Evolutionary conservation across 2,113 vertebrate species (phyloP), one percentile per base, ranked within the genome.

Genomic region (Rallus limicola): DNA sequence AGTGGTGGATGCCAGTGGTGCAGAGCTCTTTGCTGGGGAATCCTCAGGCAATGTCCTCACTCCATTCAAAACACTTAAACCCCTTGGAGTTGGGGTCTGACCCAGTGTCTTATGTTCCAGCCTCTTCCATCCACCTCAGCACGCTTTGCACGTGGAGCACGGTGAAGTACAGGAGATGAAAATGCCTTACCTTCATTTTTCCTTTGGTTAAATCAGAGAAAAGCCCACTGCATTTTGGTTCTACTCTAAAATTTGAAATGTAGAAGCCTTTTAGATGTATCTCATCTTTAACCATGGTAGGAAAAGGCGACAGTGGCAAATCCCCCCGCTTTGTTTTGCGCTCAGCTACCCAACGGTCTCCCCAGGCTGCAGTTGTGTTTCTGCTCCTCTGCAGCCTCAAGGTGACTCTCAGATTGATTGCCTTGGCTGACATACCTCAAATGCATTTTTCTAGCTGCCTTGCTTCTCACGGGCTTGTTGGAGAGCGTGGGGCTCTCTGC

Each of bases 81-180:
- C 44, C 58, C 29, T 12, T 2, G 0, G 6, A 23, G 4, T 0
- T 31, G 83, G 55, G 68, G 6, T 72, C 25, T 42, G 19, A 23
- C 3, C n/a, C n/a, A 0, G 0, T 3, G 3, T 14, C 24, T 48
- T n/a, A 18, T 2, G 3, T 42, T 84, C 46, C n/a, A 33, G 7
- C 5, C 24, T 48, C 20, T 63, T 56, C 68, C 7, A 5, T 13
- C 60, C 67, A 1, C 31, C 53, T 38, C 26, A 2, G 0, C 8
- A 20, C 1, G 0, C 36, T 56, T 62, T 21, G n/a, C 11, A 19
- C 3, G 0, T 36, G 40, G n/a, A 10, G 2, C 3, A 0, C 8
- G 7, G 44, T 4, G 31, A 55, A 31, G 21, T 1, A 2, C 4
- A 24, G 10, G 15, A 56, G 48, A 18, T 31, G 36, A 15, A 53